Conservation (phyloP, 2,888 invertebrate genomes). For the Brachypalpus laphriformis region DNA sequence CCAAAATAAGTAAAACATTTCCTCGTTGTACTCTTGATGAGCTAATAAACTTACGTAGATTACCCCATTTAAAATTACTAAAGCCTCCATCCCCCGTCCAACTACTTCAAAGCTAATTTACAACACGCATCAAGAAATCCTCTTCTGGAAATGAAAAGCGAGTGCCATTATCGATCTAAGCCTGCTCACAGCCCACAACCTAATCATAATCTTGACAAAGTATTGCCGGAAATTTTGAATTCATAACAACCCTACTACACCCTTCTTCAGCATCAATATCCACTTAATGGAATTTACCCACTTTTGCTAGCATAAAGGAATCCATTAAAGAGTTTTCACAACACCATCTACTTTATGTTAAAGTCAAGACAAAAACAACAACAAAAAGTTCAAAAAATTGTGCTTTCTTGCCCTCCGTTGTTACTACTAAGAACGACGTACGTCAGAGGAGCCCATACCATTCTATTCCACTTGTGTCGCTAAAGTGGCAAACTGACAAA, state of each 20-base stretch:
- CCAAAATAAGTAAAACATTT: neutral
- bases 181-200: neutral
- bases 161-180: neutral
- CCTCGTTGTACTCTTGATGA: neutral
- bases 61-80: neutral
- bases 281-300: conserved; percentile 57
- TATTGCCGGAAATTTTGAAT: conserved; percentile 20
- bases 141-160: conserved; percentile 9
- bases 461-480: conserved; percentile 48
- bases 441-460: conserved; percentile 35
- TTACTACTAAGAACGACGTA: conserved; percentile 47
- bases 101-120: conserved; percentile 8
- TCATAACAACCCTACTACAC: conserved; percentile 26
- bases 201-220: conserved; percentile 2
- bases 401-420: conserved; percentile 5
- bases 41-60: neutral
- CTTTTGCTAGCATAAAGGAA: conserved; percentile 16
- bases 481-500: conserved; percentile 58
- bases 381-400: neutral
- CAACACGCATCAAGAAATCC: neutral
- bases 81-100: neutral
- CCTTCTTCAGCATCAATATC: conserved; percentile 57
- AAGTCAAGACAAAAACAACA: conserved; percentile 3
- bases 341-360: neutral
- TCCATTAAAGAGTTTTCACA: conserved; percentile 33